These are phyloP conservation scores for Chelonia mydas DNA, from an alignment of 2,797 vertebrate species.

Conservation along the genomic window DNA sequence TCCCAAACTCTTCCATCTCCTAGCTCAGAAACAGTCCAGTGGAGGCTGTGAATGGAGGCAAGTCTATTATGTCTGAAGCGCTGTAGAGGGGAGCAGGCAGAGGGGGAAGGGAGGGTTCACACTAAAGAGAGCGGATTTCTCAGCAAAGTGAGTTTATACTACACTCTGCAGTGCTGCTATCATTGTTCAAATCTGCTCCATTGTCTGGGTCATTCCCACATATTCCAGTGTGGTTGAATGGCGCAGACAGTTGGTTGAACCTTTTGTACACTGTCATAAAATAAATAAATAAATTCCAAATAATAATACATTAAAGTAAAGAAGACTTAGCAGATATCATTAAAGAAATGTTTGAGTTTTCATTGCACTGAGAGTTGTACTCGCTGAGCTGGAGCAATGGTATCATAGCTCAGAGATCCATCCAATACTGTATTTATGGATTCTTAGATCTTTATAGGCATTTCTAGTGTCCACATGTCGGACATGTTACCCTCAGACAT, in stretches of 20 bases:
- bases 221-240: not conserved
- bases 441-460: not conserved
- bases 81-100: not conserved
- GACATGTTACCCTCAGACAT: constrained; percentile 2
- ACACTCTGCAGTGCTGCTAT: not conserved
- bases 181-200: not conserved
- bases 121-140: not conserved
- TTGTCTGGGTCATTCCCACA: constrained; percentile 1
- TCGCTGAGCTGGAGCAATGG: not conserved
- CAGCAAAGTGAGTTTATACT: not conserved
- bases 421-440: not conserved
- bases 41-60: not conserved
- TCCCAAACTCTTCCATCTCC: no score
- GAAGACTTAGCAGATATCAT: constrained; percentile 15
- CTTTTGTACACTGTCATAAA: not conserved
- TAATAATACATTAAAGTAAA: not conserved
- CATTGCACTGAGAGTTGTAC: constrained; percentile 28
- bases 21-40: not conserved
- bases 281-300: not conserved
- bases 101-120: not conserved
- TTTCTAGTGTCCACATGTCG: not conserved
- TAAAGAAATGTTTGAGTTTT: constrained; percentile 59
- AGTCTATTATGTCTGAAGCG: not conserved
- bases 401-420: constrained; percentile 19
- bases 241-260: constrained; percentile 23